Evolutionary conservation across 1,140 invertebrate genomes (phyloP).

Genomic region (Holcopasites calliopsidis): DNA sequence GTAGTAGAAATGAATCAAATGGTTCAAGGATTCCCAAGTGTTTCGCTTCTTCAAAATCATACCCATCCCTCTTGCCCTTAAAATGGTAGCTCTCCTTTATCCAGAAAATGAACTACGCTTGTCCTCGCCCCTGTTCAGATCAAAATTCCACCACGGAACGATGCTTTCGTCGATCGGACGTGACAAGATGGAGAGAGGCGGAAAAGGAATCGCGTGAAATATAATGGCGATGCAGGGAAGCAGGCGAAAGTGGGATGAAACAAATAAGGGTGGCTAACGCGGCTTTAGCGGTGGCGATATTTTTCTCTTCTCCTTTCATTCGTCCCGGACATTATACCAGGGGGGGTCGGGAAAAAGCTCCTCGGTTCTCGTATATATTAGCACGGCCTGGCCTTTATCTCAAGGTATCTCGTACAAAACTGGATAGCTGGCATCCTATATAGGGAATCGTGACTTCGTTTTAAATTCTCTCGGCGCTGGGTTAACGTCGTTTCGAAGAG

Average conservation of each 20-base stretch:
- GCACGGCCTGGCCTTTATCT: conserved; percentile 48
- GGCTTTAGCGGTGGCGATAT: conserved; percentile 4
- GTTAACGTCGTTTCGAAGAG: conserved; percentile 70
- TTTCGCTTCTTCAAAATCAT: no score
- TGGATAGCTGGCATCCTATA: conserved; percentile 59
- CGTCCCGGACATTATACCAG: conserved; percentile 9
- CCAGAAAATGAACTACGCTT: no score
- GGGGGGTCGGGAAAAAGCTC: background rate
- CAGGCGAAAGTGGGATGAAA: background rate
- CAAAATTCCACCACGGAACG: conserved; percentile 1
- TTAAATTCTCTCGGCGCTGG: conserved; percentile 67
- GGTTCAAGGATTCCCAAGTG: no score
- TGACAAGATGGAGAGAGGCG: background rate
- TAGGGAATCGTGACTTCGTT: conserved; percentile 70
- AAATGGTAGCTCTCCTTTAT: no score
- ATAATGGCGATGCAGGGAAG: conserved; percentile 19
- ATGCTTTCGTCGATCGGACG: conserved; percentile 14
- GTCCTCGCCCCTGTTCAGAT: background rate
- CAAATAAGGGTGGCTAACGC: conserved; percentile 27
- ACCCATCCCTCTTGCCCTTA: no score
- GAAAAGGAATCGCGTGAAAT: background rate
- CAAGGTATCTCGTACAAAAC: conserved; percentile 46
- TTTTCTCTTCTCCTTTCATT: background rate
- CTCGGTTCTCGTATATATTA: conserved; percentile 43
- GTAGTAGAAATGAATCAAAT: no score